phyloP scores from a whole-genome alignment of 2,113 vertebrate species.

The Anolis carolinensis region DNA sequence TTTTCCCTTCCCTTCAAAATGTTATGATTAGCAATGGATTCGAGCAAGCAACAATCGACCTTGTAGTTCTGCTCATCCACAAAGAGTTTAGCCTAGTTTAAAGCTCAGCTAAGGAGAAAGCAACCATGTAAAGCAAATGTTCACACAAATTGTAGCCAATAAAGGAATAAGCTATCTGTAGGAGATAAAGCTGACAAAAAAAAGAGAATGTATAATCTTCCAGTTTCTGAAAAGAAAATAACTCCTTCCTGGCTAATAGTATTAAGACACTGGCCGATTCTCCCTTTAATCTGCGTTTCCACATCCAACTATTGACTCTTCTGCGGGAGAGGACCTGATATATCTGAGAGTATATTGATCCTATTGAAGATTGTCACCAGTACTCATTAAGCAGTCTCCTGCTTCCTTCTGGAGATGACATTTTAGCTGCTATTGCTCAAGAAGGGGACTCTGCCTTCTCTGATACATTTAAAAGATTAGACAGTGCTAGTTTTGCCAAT shows the following conservation, averaged over 20 bases:
- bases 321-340: not conserved
- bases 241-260: not conserved
- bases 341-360: not conserved
- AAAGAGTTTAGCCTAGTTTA: constrained; percentile 47
- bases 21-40: constrained; percentile 34
- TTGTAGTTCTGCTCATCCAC: constrained; percentile 43
- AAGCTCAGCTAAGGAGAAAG: constrained; percentile 32
- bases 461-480: not conserved
- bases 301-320: not conserved
- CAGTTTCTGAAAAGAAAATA: not conserved
- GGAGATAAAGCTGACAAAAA: constrained; percentile 39
- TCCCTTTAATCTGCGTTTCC: not conserved
- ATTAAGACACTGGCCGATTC: not conserved
- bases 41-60: constrained; percentile 31
- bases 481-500: not conserved
- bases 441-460: not conserved
- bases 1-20: not conserved
- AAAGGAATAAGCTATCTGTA: constrained; percentile 3
- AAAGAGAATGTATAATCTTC: not conserved
- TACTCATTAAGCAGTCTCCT: not conserved
- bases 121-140: constrained; percentile 22
- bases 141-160: constrained; percentile 20
- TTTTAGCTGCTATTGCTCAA: not conserved
- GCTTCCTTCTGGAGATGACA: not conserved
- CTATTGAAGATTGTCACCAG: not conserved